These are phyloP conservation scores for Circaetus cinerascens DNA, from an alignment of 2,113 vertebrate genomes.

Conservation along the genomic window DNA sequence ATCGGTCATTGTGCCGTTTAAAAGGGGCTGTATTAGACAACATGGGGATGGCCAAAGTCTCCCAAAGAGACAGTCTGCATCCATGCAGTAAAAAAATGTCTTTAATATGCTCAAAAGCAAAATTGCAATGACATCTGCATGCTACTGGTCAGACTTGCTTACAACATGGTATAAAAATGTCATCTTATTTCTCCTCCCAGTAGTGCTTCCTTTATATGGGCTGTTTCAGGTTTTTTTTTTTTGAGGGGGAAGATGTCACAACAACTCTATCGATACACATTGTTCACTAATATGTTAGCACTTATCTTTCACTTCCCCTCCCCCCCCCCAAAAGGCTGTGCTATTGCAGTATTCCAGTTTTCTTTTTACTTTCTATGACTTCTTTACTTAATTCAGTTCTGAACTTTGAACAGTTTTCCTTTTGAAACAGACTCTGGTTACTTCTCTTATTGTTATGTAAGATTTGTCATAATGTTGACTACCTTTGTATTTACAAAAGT, in stretches of 20 bases:
- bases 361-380: background rate
- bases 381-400: conserved; percentile 12
- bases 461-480: background rate
- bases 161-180: background rate
- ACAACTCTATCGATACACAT: background rate
- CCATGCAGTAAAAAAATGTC: background rate
- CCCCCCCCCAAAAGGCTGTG: background rate
- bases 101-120: background rate
- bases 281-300: background rate
- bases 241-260: background rate
- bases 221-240: too few species aligned
- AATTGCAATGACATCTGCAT: background rate
- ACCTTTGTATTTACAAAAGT: background rate
- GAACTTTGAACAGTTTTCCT: background rate
- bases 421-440: background rate
- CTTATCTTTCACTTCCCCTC: background rate
- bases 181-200: background rate
- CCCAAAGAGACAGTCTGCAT: background rate
- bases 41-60: background rate
- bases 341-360: background rate
- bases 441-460: background rate
- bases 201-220: background rate
- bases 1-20: background rate
- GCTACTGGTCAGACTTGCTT: background rate
- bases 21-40: background rate